Conservation (phyloP, 2,888 invertebrate species). For the Seladonia tumulorum region DNA sequence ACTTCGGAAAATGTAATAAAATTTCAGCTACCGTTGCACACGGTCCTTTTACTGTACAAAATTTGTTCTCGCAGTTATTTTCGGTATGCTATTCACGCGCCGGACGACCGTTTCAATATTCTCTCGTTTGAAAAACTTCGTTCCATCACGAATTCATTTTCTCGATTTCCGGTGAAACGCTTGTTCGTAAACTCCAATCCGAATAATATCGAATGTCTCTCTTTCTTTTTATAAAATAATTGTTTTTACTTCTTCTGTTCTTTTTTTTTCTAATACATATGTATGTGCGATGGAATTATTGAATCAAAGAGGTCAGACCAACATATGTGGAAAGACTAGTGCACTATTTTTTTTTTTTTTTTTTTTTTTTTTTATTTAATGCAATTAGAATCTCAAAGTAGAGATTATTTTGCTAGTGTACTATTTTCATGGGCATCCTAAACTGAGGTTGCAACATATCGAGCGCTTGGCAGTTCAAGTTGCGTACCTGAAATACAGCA, state of each 20-base stretch:
- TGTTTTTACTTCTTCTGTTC: background rate
- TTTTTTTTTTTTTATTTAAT: too few relatives aligned
- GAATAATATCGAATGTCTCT: background rate
- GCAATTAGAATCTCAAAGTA: too few relatives aligned
- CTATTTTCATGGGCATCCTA: too few relatives aligned
- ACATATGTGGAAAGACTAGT: too few relatives aligned
- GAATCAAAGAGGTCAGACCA: too few relatives aligned
- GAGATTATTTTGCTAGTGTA: too few relatives aligned
- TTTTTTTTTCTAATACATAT: background rate
- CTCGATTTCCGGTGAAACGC: background rate
- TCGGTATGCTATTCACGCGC: too few relatives aligned
- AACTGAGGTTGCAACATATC: too few relatives aligned
- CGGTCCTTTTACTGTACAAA: background rate
- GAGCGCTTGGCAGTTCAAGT: too few relatives aligned
- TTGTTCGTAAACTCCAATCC: background rate
- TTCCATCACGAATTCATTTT: background rate
- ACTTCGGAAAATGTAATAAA: slow-evolving; percentile 51
- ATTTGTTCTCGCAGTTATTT: background rate
- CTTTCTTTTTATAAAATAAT: background rate
- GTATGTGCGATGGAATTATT: too few relatives aligned
- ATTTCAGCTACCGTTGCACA: background rate
- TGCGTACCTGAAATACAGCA: too few relatives aligned
- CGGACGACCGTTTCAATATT: background rate
- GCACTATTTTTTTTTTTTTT: too few relatives aligned
- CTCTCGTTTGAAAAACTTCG: background rate